Base-by-base conservation (phyloP, 2,113 vertebrate species). In the Menura novaehollandiae region DNA sequence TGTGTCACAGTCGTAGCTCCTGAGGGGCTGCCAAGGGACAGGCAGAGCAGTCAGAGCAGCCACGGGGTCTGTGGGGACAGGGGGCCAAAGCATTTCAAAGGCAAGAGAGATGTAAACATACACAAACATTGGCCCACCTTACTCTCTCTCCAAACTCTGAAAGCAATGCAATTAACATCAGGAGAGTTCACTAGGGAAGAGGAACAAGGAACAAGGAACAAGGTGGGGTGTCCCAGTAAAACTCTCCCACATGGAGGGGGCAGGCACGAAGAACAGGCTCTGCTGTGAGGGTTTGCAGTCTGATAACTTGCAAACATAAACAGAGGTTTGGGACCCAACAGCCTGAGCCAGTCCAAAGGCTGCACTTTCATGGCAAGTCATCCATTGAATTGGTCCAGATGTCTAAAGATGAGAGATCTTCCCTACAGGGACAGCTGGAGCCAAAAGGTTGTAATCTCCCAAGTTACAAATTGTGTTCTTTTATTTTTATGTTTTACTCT, bases 401-500 rank as follows among this genome's bases (percentile, higher is more conserved):
- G 76, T 86, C 43, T 91, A 13, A 71, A 80, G 60, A 72, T 43
- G 78, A 85, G 78, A 88, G 32, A 80, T 66, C 32, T 69, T 91
- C 78, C 82, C 75, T 67, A 59, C 55, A 86, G 91, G 75, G 83
- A 86, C 72, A 91, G 81, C 85, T 92, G 79, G 75, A 91, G 71
- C 37, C 79, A 90, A 86, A 88, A 83, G 49, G 51, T 59, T 91
- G 37, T 60, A 35, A 92, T 88, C 72, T 91, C 83, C 59, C 55
- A 51, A 84, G 11, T 74, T 77, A 77, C 85, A 93, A 93, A 53
- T 69, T 41, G 23, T 47, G 33, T 66, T 41, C 19, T 80, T 96
- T 76, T 89, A 60, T 80, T 97, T 79, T 53, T 47, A 30, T 75
- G 44, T 79, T 89, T 83, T 90, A 44, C n/a, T 92, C 68, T 88